phyloP scores from a whole-genome alignment of 2,113 vertebrate genomes.

The Carettochelys insculpta region DNA sequence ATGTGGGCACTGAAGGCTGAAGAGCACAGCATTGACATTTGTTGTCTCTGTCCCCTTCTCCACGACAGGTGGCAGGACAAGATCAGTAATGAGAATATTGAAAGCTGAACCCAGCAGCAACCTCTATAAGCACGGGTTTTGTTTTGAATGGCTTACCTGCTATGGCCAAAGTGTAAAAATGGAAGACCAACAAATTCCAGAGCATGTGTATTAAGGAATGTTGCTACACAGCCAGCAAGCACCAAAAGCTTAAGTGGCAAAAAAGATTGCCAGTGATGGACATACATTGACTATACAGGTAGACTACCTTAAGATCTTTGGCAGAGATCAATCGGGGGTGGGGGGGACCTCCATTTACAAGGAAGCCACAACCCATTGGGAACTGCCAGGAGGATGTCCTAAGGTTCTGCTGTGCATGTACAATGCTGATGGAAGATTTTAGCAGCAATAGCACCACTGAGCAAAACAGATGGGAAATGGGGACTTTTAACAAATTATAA shows the following conservation, averaged over 20 bases:
- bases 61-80: background rate
- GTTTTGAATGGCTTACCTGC: background rate
- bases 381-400: background rate
- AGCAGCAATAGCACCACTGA: background rate
- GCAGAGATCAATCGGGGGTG: background rate
- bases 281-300: background rate
- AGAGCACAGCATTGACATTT: background rate
- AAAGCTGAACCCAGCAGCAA: background rate
- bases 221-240: background rate
- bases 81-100: background rate
- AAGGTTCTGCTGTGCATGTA: background rate
- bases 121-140: background rate
- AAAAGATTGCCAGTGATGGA: background rate
- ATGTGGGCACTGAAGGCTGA: background rate
- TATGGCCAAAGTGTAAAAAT: background rate
- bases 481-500: background rate
- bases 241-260: background rate
- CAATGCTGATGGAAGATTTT: background rate
- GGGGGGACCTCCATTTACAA: background rate
- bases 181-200: background rate
- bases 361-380: background rate
- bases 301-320: background rate
- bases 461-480: background rate
- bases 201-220: background rate
- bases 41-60: background rate